Base-by-base conservation (phyloP, 1,140 invertebrate species). In the Arion vulgaris region DNA sequence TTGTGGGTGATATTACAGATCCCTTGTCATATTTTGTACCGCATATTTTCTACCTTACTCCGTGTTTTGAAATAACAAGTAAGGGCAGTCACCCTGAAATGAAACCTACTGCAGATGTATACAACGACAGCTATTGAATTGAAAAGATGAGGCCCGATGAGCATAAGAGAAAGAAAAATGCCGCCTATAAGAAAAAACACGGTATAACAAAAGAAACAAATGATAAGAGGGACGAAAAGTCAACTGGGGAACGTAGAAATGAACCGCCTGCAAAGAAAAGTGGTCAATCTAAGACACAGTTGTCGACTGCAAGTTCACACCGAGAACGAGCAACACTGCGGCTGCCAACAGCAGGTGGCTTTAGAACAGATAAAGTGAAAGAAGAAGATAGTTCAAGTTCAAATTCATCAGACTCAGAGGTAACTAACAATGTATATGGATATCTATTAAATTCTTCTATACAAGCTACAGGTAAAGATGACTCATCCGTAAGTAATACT, bases 141-240 rank as follows among this genome's bases (percentile, higher is more conserved):
- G 71, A 39, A 51, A 79, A 17, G 9, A 81, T 81, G 80, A 51
- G 80, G 45, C 80, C 80, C 4, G 80, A 81, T 57, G 80, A 81
- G 62, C 80, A 81, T 51, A 81, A 81, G 49, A 81, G 57, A 32
- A 81, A 81, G 51, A 81, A 81, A 57, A 81, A 62, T 45, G 80
- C 57, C 1, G 71, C 80, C 11, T 81, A 81, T 32, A 81, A 81
- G 71, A 81, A 74, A 57, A 81, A 81, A 34, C 80, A 81, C 36
- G 80, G 80, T n/a, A 74, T 81, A 41, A 36, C 57, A 5, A 76
- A 76, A 76, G 74, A 53, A 19, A 2, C 32, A 0, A 34, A 34
- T 68, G 57, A 79, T 53, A 76, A 76, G 32, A 76, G 53, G 13
- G 41, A 76, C 11, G 74, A 34, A 39, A 66, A 79, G 41, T 73